Percentiles rank a stretch among this genome's conserved stretches.
Evolutionary conservation across 2,797 vertebrate species (phyloP).

Genomic region (Dermochelys coriacea): DNA sequence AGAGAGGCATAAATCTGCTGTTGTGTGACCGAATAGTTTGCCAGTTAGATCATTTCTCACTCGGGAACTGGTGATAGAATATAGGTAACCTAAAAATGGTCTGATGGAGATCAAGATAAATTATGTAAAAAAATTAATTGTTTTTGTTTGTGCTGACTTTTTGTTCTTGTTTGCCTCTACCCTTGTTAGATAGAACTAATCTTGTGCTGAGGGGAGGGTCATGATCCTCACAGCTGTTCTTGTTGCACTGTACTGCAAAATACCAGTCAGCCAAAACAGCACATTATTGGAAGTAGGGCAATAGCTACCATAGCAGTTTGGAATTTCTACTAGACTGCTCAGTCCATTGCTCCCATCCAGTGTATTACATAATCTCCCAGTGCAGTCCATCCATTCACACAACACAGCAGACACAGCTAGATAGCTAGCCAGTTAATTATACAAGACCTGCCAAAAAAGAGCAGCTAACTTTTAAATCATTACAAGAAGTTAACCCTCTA

Average conservation of each 20-base stretch:
- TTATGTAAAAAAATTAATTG: background rate
- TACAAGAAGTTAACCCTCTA: background rate
- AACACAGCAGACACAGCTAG: background rate
- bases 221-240: background rate
- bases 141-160: background rate
- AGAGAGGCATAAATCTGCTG: background rate
- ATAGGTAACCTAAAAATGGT: fast-evolving
- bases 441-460: background rate
- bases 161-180: background rate
- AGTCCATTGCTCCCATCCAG: background rate
- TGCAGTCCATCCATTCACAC: fast-evolving
- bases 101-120: background rate
- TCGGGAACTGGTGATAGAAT: background rate
- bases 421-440: background rate
- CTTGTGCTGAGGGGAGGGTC: background rate
- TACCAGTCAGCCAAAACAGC: background rate
- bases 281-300: fast-evolving
- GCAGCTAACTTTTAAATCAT: background rate
- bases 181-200: background rate
- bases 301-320: background rate
- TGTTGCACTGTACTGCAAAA: background rate
- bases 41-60: background rate
- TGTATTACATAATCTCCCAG: background rate
- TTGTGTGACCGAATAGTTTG: background rate
- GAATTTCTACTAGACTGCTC: background rate